Percentiles rank a stretch among this genome's conserved stretches.
Conservation (phyloP, 1,140 invertebrate species). For the Papilio xuthus region DNA sequence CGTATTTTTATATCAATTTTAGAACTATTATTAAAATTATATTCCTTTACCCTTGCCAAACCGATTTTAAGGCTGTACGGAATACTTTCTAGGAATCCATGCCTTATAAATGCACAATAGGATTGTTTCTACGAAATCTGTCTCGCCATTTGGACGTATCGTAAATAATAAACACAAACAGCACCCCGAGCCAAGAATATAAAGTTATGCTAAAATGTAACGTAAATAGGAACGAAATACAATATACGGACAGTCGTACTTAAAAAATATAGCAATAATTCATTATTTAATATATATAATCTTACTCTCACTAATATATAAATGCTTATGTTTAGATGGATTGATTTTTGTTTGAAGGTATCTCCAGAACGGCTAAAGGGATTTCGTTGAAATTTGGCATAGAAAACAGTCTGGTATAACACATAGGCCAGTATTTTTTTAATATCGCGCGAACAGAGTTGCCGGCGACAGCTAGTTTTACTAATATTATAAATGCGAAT, state of each 20-base stretch:
- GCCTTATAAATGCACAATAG: neutral
- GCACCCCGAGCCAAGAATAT: neutral
- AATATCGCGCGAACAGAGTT: too few species aligned
- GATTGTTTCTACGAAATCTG: conserved; percentile 7
- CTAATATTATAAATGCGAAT: too few species aligned
- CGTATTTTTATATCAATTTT: too few species aligned
- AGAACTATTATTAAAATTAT: neutral
- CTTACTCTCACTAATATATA: too few species aligned
- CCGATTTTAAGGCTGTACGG: neutral
- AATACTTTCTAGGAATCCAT: conserved; percentile 3
- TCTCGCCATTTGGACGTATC: neutral
- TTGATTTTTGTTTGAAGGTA: too few species aligned
- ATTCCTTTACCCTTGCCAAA: neutral
- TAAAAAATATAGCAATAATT: neutral
- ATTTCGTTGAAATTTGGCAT: too few species aligned
- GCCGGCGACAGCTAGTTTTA: too few species aligned
- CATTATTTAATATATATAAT: too few species aligned
- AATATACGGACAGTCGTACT: neutral
- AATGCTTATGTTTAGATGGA: too few species aligned
- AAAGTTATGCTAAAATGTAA: neutral
- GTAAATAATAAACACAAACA: conserved; percentile 8
- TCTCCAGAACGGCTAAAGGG: too few species aligned
- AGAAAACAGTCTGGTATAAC: too few species aligned
- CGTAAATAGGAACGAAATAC: neutral
- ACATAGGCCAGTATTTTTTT: too few species aligned